These are phyloP conservation scores for Nothoprocta perdicaria DNA, from an alignment of 2,113 vertebrate species.

Conservation along the genomic window DNA sequence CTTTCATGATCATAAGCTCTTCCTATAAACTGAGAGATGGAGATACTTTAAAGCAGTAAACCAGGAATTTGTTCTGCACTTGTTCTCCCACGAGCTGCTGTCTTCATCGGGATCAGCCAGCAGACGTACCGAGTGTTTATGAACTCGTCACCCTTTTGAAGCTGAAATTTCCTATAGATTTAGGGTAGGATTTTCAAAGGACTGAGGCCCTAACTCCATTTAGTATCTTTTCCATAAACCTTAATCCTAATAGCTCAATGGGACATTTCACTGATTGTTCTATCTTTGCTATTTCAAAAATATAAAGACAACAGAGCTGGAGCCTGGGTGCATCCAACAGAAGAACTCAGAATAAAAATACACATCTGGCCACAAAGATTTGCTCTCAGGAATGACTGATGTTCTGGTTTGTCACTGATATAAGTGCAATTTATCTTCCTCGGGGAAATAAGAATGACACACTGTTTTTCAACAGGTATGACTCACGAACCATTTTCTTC, in stretches of 20 bases:
- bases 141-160: background rate
- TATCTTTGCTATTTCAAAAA: background rate
- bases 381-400: slow-evolving; percentile 9
- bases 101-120: background rate
- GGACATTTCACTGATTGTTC: background rate
- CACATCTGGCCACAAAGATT: background rate
- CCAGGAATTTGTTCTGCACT: background rate
- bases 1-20: background rate
- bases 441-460: background rate
- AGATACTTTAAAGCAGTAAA: background rate
- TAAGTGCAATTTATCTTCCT: background rate
- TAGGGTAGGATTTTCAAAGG: background rate
- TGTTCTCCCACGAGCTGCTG: background rate
- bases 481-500: background rate
- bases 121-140: background rate
- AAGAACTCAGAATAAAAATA: background rate
- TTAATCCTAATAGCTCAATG: background rate
- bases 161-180: background rate
- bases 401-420: background rate
- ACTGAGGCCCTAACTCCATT: background rate
- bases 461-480: slow-evolving; percentile 1
- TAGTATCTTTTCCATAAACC: background rate
- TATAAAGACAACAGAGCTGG: background rate
- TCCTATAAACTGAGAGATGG: background rate
- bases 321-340: background rate